phyloP scores from a whole-genome alignment of 2,797 vertebrate genomes.

The Lerista edwardsae region DNA sequence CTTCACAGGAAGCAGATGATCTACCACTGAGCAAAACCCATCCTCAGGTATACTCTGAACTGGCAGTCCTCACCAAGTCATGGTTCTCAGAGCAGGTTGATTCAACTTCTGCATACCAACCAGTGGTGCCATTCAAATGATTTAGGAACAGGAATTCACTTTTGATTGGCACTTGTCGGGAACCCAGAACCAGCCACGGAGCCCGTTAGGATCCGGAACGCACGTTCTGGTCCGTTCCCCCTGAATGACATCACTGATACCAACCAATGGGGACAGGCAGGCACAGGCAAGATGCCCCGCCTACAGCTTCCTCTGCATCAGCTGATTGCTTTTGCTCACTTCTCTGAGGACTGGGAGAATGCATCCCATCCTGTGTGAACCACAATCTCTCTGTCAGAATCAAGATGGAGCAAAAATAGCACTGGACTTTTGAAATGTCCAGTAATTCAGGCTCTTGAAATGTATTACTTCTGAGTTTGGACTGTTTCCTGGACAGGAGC shows the following conservation, averaged over 20 bases:
- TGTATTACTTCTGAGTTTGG: background rate
- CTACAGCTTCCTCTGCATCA: background rate
- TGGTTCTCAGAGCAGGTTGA: background rate
- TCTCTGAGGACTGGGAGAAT: conserved; percentile 17
- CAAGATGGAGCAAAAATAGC: background rate
- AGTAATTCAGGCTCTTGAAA: background rate
- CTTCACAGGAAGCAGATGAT: no score
- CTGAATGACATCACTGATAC: no score
- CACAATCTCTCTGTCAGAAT: background rate
- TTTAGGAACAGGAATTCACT: no score
- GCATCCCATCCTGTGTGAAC: background rate
- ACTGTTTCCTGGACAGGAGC: background rate
- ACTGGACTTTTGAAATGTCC: conserved; percentile 15
- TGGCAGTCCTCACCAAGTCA: background rate
- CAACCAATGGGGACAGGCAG: background rate
- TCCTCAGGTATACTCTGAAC: background rate
- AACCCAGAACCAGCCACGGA: no score
- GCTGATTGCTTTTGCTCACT: background rate
- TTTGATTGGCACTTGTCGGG: no score
- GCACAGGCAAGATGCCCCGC: background rate
- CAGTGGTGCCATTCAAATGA: no score
- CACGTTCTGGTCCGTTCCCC: no score
- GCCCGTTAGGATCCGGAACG: no score
- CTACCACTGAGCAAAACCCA: no score
- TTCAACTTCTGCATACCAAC: no score